Conservation (phyloP, 2,797 vertebrate species). For the Alauda arvensis region DNA sequence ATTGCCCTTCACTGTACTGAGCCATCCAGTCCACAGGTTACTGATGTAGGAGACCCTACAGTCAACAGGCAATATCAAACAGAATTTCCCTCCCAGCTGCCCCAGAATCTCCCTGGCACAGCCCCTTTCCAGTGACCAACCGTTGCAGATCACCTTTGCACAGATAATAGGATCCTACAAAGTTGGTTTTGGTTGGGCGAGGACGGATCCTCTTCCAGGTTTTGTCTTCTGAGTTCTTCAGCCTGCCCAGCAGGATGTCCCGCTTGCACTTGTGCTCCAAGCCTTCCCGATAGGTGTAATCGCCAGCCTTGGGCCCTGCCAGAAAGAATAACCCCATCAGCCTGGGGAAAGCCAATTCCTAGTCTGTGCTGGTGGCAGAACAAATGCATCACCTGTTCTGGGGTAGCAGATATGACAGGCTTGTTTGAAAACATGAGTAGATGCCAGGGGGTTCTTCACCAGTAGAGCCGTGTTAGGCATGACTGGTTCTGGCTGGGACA, state of each 20-base stretch:
- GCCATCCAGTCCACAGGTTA: not conserved
- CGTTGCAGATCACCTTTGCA: conserved; percentile 87
- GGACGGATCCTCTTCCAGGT: conserved; percentile 94
- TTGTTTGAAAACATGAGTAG: conserved; percentile 93
- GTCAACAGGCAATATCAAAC: not conserved
- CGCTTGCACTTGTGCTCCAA: conserved; percentile 95
- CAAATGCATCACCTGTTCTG: conserved; percentile 83
- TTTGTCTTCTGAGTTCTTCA: conserved; percentile 85
- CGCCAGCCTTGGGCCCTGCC: conserved; percentile 88
- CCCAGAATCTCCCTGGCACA: not conserved
- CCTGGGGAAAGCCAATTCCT: not conserved
- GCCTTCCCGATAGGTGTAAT: conserved; percentile 93
- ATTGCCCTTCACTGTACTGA: not conserved
- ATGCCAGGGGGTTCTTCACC: conserved; percentile 91
- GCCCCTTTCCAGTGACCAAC: not conserved
- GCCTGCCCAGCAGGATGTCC: conserved; percentile 88
- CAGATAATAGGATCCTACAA: conserved; percentile 93
- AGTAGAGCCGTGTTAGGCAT: conserved; percentile 84
- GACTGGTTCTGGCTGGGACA: conserved; percentile 64
- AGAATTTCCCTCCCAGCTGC: not conserved
- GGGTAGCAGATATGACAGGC: conserved; percentile 95
- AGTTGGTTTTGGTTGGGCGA: conserved; percentile 92
- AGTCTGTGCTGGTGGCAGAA: not conserved
- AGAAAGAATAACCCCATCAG: not conserved
- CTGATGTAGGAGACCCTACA: not conserved